Percentiles rank a stretch among this genome's conserved stretches.
Evolutionary conservation across 2,888 invertebrate genomes (phyloP).

Genomic region (Horisme vitalbata): DNA sequence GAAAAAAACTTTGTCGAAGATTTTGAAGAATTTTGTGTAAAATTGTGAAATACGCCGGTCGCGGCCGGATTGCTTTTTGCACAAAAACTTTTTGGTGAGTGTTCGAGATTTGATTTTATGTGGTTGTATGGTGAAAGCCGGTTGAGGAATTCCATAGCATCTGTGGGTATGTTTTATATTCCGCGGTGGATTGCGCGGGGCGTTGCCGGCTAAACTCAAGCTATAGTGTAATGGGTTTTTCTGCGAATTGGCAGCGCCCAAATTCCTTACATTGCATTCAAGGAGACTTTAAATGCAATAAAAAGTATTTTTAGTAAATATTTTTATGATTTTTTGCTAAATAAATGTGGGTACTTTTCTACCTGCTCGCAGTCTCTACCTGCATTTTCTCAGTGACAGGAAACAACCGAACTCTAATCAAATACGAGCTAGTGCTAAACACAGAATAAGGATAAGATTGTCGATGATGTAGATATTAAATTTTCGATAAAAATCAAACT

Average conservation of each 20-base stretch:
- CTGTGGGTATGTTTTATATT: constrained; percentile 34
- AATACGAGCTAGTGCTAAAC: too few relatives aligned
- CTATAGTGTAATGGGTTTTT: constrained; percentile 58
- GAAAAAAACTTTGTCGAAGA: constrained; percentile 83
- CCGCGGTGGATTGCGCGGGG: constrained; percentile 32
- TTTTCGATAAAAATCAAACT: too few relatives aligned
- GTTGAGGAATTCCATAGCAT: constrained; percentile 23
- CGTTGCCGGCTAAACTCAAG: constrained; percentile 53
- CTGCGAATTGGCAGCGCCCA: constrained; percentile 62
- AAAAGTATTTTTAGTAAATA: background rate
- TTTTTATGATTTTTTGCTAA: constrained; percentile 8
- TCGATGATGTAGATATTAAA: too few relatives aligned
- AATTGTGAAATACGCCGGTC: constrained; percentile 80
- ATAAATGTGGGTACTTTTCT: constrained; percentile 10
- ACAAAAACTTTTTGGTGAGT: constrained; percentile 79
- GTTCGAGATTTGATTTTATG: constrained; percentile 36
- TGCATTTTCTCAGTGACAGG: constrained; percentile 6
- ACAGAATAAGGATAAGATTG: too few relatives aligned
- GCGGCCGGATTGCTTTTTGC: constrained; percentile 75
- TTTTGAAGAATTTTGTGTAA: constrained; percentile 82
- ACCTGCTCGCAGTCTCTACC: constrained; percentile 4
- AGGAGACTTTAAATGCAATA: constrained; percentile 8
- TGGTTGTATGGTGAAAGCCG: constrained; percentile 15
- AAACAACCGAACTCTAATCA: background rate
- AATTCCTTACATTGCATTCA: constrained; percentile 51